Percentiles rank a stretch among this genome's conserved stretches.
These are phyloP conservation scores for Lamprologus sp. DNA, from an alignment of 2,113 vertebrate genomes.

Conservation along the genomic window DNA sequence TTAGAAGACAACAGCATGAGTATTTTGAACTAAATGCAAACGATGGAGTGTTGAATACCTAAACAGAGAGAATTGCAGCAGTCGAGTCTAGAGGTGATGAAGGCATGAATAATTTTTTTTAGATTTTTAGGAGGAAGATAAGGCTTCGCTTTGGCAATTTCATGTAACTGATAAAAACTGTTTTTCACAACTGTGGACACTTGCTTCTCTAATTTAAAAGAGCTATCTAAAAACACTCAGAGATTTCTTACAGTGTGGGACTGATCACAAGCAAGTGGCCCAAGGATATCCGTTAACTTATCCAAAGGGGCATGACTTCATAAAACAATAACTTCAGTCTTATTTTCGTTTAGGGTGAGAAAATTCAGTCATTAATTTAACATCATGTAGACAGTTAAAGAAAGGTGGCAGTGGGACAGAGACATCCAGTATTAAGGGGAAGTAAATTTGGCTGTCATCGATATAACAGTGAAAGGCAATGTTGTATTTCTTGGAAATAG, in stretches of 20 bases:
- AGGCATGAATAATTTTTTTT: not conserved
- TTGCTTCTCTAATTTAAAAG: not conserved
- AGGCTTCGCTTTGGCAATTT: not conserved
- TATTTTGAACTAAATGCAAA: not conserved
- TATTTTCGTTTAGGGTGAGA: accelerated
- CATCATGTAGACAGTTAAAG: not conserved
- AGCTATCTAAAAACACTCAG: not conserved
- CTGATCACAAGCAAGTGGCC: accelerated
- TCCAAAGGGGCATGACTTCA: accelerated
- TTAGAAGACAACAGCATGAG: not conserved
- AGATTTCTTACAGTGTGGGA: not conserved
- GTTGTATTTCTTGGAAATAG: not conserved
- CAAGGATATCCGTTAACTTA: not conserved
- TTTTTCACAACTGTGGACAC: not conserved
- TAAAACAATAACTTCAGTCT: not conserved
- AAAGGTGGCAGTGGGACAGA: not conserved
- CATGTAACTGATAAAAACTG: not conserved
- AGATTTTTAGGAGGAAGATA: not conserved
- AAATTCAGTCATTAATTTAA: not conserved
- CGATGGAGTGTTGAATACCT: not conserved
- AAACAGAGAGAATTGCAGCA: not conserved
- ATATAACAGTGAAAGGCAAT: not conserved
- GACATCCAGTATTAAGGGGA: not conserved
- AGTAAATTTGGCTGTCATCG: not conserved
- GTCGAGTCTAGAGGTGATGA: not conserved